Base-by-base conservation (phyloP, 2,113 vertebrate genomes). In the Zingel zingel region DNA sequence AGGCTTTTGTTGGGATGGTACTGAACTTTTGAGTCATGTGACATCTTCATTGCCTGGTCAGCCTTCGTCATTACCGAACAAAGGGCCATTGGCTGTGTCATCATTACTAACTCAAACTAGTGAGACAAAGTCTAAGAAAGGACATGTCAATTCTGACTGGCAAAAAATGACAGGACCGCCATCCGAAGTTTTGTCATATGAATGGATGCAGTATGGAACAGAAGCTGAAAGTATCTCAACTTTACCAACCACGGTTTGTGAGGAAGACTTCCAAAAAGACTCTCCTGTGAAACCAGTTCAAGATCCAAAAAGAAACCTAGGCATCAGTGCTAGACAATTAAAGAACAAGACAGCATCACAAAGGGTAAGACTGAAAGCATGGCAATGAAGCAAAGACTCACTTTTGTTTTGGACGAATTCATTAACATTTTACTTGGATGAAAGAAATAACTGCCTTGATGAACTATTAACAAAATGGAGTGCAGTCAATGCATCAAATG, bases 311-410 rank as follows among this genome's bases (percentile, higher is more conserved):
- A 45, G 30, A 76, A 54, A 73, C 53, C 75, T 48, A 39, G 10
- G 47, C 65, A 25, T 11, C 36, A n/a, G n/a, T 56, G 23, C 1
- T 21, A 79, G 48, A 57, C 76, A 83, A 81, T 21, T 76, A 30
- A 66, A 76, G 75, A 74, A 39, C 75, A 68, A 84, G 67, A 71
- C 84, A 72, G n/a, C 15, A 59, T 74, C 86, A 39, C 43, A 65
- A 43, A 67, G 79, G 95, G 95, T 96, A 96, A 95, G 95, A 88
- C 45, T 53, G n/a, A 82, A 65, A 84, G 93, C 94, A 95, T 94
- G 93, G 57, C n/a, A 27, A 39, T 77, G 61, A 33, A 53, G 47
- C 57, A 48, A 71, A 53, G 53, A 82, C 62, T 72, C 57, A 58
- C 71, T 33, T 51, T 50, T 54, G 48, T 62, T 74, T n/a, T 82